Conservation (phyloP, 2,888 invertebrate species). For the Hirtodrosophila histrioides region DNA sequence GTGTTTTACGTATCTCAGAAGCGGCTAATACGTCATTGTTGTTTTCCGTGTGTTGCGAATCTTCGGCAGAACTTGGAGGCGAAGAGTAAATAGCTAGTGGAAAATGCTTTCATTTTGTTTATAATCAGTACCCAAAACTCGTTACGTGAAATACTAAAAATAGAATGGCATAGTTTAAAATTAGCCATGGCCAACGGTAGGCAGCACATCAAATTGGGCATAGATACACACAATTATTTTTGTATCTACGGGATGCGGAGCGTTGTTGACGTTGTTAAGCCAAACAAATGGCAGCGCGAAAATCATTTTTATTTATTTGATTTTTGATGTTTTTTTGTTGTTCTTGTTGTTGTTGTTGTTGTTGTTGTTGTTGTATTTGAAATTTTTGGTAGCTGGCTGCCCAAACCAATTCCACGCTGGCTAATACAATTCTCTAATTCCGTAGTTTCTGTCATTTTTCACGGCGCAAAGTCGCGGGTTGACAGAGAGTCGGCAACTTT, state of each 20-base stretch:
- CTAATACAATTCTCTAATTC: slow-evolving; percentile 52
- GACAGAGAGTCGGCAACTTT: slow-evolving; percentile 55
- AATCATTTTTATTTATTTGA: slow-evolving; percentile 5
- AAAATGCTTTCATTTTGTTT: slow-evolving; percentile 58
- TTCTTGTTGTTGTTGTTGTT: too few species aligned
- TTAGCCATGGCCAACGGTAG: slow-evolving; percentile 44
- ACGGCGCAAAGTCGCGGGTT: slow-evolving; percentile 60
- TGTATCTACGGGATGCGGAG: slow-evolving; percentile 13
- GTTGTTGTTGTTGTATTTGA: too few species aligned
- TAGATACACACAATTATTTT: slow-evolving; percentile 35
- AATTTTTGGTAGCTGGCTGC: not conserved
- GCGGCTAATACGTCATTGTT: slow-evolving; percentile 47
- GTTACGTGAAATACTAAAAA: slow-evolving; percentile 72
- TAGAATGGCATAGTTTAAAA: slow-evolving; percentile 56
- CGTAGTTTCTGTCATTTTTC: slow-evolving; percentile 64
- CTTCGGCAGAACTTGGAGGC: slow-evolving; percentile 69
- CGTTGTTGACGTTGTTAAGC: slow-evolving; percentile 44
- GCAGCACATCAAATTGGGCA: slow-evolving; percentile 33
- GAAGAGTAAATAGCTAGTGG: slow-evolving; percentile 56
- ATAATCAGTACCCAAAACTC: slow-evolving; percentile 69
- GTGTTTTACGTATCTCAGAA: slow-evolving; percentile 36
- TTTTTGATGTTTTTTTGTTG: not conserved
- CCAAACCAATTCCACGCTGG: slow-evolving; percentile 15
- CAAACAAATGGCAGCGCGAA: slow-evolving; percentile 55
- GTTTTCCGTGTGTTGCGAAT: slow-evolving; percentile 47